These are phyloP conservation scores for Trididemnum nubilum DNA, from an alignment of 23 tunicate genomes.

Conservation along the genomic window DNA sequence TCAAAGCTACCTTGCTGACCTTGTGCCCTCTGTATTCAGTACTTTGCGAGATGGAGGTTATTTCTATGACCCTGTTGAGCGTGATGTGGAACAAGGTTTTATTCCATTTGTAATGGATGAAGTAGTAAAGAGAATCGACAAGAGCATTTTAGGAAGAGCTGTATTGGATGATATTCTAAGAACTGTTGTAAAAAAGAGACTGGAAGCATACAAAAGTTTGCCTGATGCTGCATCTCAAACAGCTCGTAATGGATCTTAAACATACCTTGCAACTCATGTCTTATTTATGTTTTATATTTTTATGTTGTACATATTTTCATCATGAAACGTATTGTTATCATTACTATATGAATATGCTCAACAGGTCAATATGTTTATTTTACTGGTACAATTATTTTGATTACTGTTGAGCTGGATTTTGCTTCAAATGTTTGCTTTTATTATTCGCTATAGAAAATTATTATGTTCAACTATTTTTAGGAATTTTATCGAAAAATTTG, in stretches of 20 bases:
- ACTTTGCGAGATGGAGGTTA: slow-evolving; percentile 84
- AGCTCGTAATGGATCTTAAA: too few species aligned
- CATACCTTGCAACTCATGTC: background rate
- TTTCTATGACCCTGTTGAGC: slow-evolving; percentile 93
- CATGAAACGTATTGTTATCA: background rate
- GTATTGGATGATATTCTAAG: slow-evolving; percentile 61
- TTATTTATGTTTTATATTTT: background rate
- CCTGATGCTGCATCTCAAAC: background rate
- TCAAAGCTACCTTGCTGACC: slow-evolving; percentile 90
- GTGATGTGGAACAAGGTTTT: slow-evolving; percentile 90
- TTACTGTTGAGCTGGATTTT: too few species aligned
- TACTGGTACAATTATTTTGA: too few species aligned
- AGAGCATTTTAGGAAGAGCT: slow-evolving; percentile 69
- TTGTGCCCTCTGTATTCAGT: slow-evolving; percentile 92
- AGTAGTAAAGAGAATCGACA: slow-evolving; percentile 69
- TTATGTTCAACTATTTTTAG: too few species aligned
- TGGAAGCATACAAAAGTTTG: background rate
- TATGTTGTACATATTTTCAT: background rate
- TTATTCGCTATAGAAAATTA: too few species aligned
- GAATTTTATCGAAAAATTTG: too few species aligned
- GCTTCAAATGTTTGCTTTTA: too few species aligned
- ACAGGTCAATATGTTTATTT: too few species aligned
- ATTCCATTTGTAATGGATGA: slow-evolving; percentile 84
- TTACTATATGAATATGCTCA: too few species aligned
- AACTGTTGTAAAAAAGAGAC: slow-evolving; percentile 22